phyloP scores from a whole-genome alignment of 2,888 invertebrate species.

The Chrysolina haemoptera region DNA sequence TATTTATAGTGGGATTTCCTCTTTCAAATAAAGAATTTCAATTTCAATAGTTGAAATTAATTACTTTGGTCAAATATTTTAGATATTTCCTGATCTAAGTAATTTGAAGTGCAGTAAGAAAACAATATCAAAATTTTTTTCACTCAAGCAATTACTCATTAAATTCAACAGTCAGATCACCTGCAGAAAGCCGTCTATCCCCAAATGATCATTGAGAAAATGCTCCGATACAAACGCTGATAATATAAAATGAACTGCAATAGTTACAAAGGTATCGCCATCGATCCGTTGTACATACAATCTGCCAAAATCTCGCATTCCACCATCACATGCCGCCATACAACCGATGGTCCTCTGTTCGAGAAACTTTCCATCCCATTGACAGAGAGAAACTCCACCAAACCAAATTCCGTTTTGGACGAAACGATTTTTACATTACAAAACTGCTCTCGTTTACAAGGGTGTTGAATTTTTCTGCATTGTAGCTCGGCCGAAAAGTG shows the following conservation, averaged over 20 bases:
- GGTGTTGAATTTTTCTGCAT: constrained; percentile 65
- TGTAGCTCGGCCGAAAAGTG: constrained; percentile 68
- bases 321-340: constrained; percentile 61
- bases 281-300: constrained; percentile 66
- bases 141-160: no score
- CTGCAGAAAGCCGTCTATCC: constrained; percentile 15
- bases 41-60: no score
- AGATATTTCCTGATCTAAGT: no score
- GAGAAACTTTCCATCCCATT: constrained; percentile 34
- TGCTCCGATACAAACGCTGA: constrained; percentile 31
- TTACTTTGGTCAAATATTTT: no score
- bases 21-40: no score
- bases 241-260: constrained; percentile 47
- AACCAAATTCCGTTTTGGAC: constrained; percentile 8
- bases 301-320: constrained; percentile 56
- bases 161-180: no score
- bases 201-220: constrained; percentile 11
- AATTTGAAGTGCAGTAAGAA: no score
- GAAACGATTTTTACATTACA: constrained; percentile 12
- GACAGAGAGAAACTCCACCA: constrained; percentile 35
- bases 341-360: constrained; percentile 39
- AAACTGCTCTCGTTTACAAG: background rate
- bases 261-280: constrained; percentile 61
- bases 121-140: no score
- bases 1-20: no score